These are phyloP conservation scores for Phoronis australis DNA, from an alignment of 2,888 invertebrate species.

Conservation along the genomic window DNA sequence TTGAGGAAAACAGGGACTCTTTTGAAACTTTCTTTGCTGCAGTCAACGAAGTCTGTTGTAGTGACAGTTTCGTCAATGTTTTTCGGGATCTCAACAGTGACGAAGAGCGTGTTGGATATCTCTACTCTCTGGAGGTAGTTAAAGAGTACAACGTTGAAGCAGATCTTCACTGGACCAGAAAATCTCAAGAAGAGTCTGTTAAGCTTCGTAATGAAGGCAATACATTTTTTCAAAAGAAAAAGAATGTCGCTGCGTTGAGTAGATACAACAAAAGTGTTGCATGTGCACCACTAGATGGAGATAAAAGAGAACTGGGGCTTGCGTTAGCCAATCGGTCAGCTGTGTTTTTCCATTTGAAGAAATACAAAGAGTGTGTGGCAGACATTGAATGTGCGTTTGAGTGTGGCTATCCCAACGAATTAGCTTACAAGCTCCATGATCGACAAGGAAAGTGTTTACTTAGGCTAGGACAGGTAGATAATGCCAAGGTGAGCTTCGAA, in stretches of 20 bases:
- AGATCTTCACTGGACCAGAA: conserved; percentile 22
- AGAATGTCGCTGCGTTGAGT: conserved; percentile 29
- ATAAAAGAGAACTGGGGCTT: conserved; percentile 23
- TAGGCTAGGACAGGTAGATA: conserved; percentile 55
- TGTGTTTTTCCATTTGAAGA: conserved; percentile 37
- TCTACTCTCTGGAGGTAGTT: too few relatives aligned
- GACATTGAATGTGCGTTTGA: conserved; percentile 44
- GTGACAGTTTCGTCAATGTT: too few relatives aligned
- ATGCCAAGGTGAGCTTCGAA: conserved; percentile 46
- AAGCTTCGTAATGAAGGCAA: conserved; percentile 46
- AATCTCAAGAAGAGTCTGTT: conserved; percentile 35
- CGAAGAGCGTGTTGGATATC: too few relatives aligned
- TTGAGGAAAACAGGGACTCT: too few relatives aligned
- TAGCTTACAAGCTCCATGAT: conserved; percentile 63
- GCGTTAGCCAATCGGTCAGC: conserved; percentile 47
- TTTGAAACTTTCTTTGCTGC: too few relatives aligned
- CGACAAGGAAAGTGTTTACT: conserved; percentile 64
- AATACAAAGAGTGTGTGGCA: conserved; percentile 31
- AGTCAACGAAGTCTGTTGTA: too few relatives aligned
- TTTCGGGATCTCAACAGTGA: too few relatives aligned
- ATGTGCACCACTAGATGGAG: conserved; percentile 21
- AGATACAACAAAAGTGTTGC: conserved; percentile 33
- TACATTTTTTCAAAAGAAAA: conserved; percentile 31
- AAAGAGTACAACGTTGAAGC: too few relatives aligned
- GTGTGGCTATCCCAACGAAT: conserved; percentile 62